Base-by-base conservation (phyloP, 2,113 vertebrate genomes). In the Thinocorus orbignyianus region DNA sequence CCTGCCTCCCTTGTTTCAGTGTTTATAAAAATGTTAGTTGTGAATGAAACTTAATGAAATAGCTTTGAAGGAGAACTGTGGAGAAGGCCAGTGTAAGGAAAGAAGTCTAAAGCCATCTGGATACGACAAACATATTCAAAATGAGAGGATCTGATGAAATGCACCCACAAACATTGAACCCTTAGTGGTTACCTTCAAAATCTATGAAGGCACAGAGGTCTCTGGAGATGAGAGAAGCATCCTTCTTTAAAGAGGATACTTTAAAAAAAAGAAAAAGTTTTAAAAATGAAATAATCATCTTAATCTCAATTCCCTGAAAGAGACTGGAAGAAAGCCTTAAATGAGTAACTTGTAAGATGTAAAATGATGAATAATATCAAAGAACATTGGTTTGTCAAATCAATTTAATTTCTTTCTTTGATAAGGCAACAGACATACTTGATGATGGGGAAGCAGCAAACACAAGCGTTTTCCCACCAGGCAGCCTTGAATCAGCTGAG, bases 291-390 rank as follows among this genome's bases (percentile, higher is more conserved):
- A 81, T 90, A 68, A 94, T 85, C 85, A 82, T 61, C 66, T 69
- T 87, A 61, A 93, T 94, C 81, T 92, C 62, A 95, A 81, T 84
- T 83, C 49, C 64, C 76, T 84, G 72, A 52, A 93, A 96, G 82
- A 81, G 68, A 64, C 39, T 86, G 64, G 79, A 90, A 92, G 42
- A 95, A 73, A 93, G 58, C 57, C 35, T 94, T 92, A 88, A 93
- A 82, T 65, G 81, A 95, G 69, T 64, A 86, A 94, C 64, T 86
- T 78, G 82, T 88, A 83, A 92, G 79, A 86, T 66, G 70, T 68
- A 72, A 91, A 83, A 81, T 35, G 64, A 93, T 92, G 49, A 94
- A 69, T 65, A 86, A 92, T 93, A 96, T 86, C 82, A 94, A 96
- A 95, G 94, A 72, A 86, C 39, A 19, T 8, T 64, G 46, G 86